These are phyloP conservation scores for Ommatoiulus sabulosus DNA, from an alignment of 2,888 invertebrate genomes.

Conservation along the genomic window DNA sequence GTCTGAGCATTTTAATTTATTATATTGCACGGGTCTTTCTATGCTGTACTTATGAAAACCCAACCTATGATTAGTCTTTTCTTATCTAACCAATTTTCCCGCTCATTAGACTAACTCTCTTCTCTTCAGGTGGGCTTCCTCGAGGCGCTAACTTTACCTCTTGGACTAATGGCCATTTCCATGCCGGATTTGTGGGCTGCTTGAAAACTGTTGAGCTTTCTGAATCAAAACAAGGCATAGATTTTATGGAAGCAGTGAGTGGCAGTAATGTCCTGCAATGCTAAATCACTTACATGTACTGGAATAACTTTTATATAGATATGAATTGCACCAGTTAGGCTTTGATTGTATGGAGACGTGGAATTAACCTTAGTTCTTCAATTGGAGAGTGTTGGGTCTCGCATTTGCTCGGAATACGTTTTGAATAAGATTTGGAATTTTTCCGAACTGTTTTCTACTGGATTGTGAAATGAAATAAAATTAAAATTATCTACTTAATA, in stretches of 20 bases:
- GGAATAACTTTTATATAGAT: neutral
- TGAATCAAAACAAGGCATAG: neutral
- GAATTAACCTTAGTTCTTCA: neutral
- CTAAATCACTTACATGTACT: neutral
- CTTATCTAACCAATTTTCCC: neutral
- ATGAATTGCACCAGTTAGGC: neutral
- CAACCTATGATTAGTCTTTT: neutral
- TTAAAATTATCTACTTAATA: neutral
- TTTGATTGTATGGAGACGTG: too few species aligned
- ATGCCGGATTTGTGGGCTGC: slow-evolving; percentile 20
- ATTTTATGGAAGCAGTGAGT: slow-evolving; percentile 39
- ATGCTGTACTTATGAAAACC: neutral
- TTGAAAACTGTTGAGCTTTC: slow-evolving; percentile 22
- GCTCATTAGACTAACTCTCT: neutral
- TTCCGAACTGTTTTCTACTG: too few species aligned
- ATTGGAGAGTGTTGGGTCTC: neutral
- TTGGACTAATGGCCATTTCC: slow-evolving; percentile 49
- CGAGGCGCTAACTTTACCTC: neutral
- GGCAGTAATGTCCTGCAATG: slow-evolving; percentile 45
- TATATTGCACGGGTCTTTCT: neutral
- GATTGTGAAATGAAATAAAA: too few species aligned
- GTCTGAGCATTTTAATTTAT: neutral
- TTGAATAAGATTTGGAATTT: neutral
- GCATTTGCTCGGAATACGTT: neutral
- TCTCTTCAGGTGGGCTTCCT: slow-evolving; percentile 47